Evolutionary conservation across 1,140 invertebrate species (phyloP).

Genomic region (Bombus difficillimus): DNA sequence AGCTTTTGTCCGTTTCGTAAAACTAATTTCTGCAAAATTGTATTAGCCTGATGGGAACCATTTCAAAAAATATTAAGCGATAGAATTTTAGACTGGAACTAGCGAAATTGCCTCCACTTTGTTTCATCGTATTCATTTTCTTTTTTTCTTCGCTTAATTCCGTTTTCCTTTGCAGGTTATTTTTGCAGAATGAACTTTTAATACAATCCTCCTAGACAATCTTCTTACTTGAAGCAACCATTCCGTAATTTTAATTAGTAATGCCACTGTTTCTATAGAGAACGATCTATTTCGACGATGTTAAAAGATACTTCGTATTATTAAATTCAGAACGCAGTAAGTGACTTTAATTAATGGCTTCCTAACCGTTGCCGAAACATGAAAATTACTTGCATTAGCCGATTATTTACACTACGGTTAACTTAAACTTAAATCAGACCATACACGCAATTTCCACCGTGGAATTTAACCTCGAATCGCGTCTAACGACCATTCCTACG

Average conservation of each 20-base stretch:
- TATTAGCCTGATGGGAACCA: neutral
- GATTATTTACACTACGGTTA: too few relatives aligned
- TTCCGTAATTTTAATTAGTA: too few relatives aligned
- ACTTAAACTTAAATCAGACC: too few relatives aligned
- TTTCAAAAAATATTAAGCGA: neutral
- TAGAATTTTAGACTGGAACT: neutral
- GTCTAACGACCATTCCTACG: neutral
- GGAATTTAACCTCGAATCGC: neutral
- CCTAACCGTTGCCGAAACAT: too few relatives aligned
- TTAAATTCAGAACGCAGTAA: too few relatives aligned
- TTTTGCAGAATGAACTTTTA: neutral
- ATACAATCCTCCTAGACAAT: too few relatives aligned
- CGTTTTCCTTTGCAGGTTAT: neutral
- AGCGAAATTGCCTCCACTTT: neutral
- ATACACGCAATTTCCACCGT: neutral
- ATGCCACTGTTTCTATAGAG: too few relatives aligned
- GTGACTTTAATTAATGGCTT: too few relatives aligned
- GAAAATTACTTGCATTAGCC: too few relatives aligned
- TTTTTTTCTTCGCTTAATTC: neutral
- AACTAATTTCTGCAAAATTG: slow-evolving; percentile 2
- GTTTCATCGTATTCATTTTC: neutral
- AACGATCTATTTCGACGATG: too few relatives aligned
- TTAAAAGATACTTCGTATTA: too few relatives aligned
- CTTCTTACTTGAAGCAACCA: too few relatives aligned
- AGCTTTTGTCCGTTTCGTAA: neutral